A percentile compares a stretch with the other conserved stretches of the same genome.
These are phyloP conservation scores for Margaritifera margaritifera DNA, from an alignment of 2,888 invertebrate genomes.

Conservation along the genomic window DNA sequence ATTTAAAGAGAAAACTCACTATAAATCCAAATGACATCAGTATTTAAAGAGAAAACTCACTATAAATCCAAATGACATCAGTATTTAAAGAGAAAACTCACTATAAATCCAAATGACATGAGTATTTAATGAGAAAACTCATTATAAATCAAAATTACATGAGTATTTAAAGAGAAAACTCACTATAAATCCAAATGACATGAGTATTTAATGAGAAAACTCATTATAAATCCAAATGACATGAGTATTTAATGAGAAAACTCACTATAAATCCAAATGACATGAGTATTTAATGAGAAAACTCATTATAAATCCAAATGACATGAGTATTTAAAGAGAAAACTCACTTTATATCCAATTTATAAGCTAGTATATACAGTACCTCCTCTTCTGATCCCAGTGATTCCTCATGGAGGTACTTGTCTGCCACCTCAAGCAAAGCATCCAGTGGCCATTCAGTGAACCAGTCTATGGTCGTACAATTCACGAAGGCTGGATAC, in stretches of 20 bases:
- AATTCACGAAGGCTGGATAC: constrained; percentile 90
- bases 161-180: neutral
- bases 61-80: neutral
- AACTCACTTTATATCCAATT: too few species aligned
- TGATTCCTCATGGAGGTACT: constrained; percentile 83
- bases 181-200: neutral
- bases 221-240: neutral
- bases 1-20: neutral
- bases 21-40: neutral
- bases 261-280: neutral
- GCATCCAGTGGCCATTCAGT: constrained; percentile 91
- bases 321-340: neutral
- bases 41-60: neutral
- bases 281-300: neutral
- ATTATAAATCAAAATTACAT: neutral
- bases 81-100: neutral
- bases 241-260: neutral
- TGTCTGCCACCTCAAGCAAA: constrained; percentile 89
- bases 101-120: neutral
- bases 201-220: neutral
- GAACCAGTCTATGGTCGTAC: constrained; percentile 93
- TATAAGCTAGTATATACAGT: too few species aligned
- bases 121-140: neutral
- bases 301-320: neutral
- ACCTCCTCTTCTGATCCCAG: constrained; percentile 74